These are phyloP conservation scores for Centruroides sculpturatus DNA, from an alignment of 1,140 invertebrate species.

Conservation along the genomic window DNA sequence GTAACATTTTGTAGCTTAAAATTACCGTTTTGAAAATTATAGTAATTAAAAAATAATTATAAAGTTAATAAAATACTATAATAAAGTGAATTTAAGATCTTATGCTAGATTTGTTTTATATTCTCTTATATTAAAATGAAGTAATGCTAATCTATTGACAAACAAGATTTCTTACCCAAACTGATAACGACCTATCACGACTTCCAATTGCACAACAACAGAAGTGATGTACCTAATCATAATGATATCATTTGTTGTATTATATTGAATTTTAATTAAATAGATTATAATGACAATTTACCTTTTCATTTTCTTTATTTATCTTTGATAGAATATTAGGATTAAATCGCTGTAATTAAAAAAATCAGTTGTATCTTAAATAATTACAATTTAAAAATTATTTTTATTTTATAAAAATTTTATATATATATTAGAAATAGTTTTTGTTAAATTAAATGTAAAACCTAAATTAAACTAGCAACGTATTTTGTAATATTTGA, in stretches of 20 bases:
- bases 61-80: too few relatives aligned
- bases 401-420: too few relatives aligned
- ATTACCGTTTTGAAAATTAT: too few relatives aligned
- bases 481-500: too few relatives aligned
- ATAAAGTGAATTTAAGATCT: background rate
- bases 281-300: conserved; percentile 8
- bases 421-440: too few relatives aligned
- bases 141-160: background rate
- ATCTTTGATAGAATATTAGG: conserved; percentile 48
- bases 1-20: too few relatives aligned
- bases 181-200: conserved; percentile 76
- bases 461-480: too few relatives aligned
- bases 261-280: too few relatives aligned
- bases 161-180: conserved; percentile 47
- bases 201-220: conserved; percentile 89
- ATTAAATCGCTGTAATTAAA: conserved; percentile 49
- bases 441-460: too few relatives aligned
- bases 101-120: background rate
- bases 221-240: conserved; percentile 32
- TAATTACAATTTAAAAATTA: too few relatives aligned
- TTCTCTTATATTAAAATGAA: background rate
- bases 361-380: background rate
- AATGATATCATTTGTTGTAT: too few relatives aligned
- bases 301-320: conserved; percentile 32
- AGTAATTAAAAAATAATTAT: too few relatives aligned